Evolutionary conservation across 1,140 invertebrate genomes (phyloP).

Genomic region (Zaprionus gabonicus): DNA sequence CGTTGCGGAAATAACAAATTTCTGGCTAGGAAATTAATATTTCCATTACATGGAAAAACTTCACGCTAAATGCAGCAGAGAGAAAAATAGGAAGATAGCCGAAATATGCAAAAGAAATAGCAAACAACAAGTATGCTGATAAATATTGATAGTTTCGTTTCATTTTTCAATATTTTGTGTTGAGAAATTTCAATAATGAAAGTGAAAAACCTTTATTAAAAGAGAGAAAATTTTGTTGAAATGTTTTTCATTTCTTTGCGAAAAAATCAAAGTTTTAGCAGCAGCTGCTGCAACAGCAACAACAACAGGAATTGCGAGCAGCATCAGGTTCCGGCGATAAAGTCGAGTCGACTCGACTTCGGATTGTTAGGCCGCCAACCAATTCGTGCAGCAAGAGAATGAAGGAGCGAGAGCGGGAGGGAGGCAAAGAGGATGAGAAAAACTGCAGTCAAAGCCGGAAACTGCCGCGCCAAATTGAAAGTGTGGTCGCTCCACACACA

Average conservation of each 20-base stretch:
- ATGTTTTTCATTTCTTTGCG: neutral
- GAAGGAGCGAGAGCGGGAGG: constrained; percentile 1
- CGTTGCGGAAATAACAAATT: constrained; percentile 80
- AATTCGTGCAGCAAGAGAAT: constrained; percentile 7
- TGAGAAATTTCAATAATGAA: neutral
- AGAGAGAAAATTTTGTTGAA: neutral
- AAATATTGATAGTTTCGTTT: constrained; percentile 4
- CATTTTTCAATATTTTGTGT: neutral
- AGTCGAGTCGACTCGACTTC: constrained; percentile 1
- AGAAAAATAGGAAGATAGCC: neutral
- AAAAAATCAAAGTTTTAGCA: constrained; percentile 14
- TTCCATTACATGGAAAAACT: constrained; percentile 79
- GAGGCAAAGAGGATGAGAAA: constrained; percentile 15
- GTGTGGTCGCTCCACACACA: constrained; percentile 36
- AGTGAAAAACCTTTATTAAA: constrained; percentile 13
- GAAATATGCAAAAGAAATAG: neutral
- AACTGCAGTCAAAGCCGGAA: constrained; percentile 55
- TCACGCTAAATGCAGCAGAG: constrained; percentile 22
- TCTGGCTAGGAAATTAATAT: constrained; percentile 82
- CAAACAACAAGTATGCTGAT: neutral
- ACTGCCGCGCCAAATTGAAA: constrained; percentile 68
- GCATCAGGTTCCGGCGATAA: constrained; percentile 23
- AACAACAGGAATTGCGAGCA: neutral
- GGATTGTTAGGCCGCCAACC: constrained; percentile 29
- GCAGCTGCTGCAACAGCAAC: neutral